Conservation (phyloP, 2,888 invertebrate genomes). For the Plusia festucae region DNA sequence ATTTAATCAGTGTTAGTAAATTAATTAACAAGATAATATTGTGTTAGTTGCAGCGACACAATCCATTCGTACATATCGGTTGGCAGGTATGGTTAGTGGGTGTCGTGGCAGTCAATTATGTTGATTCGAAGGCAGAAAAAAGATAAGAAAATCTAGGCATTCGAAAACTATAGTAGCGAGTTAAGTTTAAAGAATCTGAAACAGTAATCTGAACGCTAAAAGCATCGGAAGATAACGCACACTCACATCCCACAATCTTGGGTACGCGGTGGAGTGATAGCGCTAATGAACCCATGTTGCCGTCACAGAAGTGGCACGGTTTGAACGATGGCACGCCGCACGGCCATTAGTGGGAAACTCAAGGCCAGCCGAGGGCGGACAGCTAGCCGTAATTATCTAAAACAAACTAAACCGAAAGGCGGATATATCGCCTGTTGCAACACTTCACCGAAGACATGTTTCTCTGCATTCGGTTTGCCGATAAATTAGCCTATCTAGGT, state of each 20-base stretch:
- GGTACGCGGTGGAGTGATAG: conserved; percentile 76
- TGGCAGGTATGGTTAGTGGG: conserved; percentile 18
- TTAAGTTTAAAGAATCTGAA: conserved; percentile 68
- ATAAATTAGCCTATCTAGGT: conserved; percentile 47
- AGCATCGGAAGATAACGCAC: conserved; percentile 82
- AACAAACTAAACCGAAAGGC: conserved; percentile 71
- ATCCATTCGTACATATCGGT: conserved; percentile 35
- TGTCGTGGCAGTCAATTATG: conserved; percentile 31
- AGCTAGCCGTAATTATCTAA: conserved; percentile 82
- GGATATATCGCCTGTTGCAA: conserved; percentile 65
- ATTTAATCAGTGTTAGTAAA: conserved; percentile 47
- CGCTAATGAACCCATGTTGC: conserved; percentile 87
- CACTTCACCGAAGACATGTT: conserved; percentile 47
- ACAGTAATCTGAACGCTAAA: conserved; percentile 81
- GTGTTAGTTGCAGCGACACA: conserved; percentile 32
- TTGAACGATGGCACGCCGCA: conserved; percentile 77
- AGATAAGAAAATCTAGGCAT: conserved; percentile 70
- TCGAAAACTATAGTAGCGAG: conserved; percentile 61
- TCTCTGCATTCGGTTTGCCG: conserved; percentile 43
- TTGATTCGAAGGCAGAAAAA: conserved; percentile 55
- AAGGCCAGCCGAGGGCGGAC: conserved; percentile 81
- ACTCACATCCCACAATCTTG: conserved; percentile 76
- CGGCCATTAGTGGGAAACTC: conserved; percentile 78
- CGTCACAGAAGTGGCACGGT: conserved; percentile 82
- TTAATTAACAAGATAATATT: conserved; percentile 58